Base-by-base conservation (phyloP, 2,113 vertebrate genomes). In the Sturnira hondurensis region DNA sequence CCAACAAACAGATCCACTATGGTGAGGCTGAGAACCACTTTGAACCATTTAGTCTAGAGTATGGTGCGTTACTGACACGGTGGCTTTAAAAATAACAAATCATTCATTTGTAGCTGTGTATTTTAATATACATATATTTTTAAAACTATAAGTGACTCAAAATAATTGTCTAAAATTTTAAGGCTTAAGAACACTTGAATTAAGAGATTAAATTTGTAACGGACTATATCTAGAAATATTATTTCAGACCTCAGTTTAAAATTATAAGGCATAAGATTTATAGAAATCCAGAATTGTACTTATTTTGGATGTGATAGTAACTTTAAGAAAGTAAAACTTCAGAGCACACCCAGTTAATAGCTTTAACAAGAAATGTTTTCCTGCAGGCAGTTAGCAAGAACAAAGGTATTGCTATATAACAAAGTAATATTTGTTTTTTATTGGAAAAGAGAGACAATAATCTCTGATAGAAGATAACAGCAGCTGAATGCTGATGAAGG, bases 401-500 rank as follows among this genome's bases (percentile, higher is more conserved):
- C 90, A 95, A 92, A 90, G 83, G 17, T 83, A 87, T 96, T 97
- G 98, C 67, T 68, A 67, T 65, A 82, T 13, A 28, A 87, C 33
- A 92, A 56, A 95, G 71, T 1, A 56, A 0, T 96, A 92, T 86
- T 96, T 98, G 74, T 96, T 98, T 97, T 85, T 95, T 43, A 95
- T 93, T 93, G 77, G 61, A 84, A 90, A 56, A 97, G 95, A 97
- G 78, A 70, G 65, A 96, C 65, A 90, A 97, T 96, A 96, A 68
- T 96, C 80, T 96, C 86, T 81, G 19, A 31, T 6, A 95, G 78
- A 98, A 63, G 43, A 87, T 95, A 97, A 97, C 93, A 97, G 85
- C 71, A 93, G 61, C 24, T 96, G 95, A 98, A 98, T 97, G 70
- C 73, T 97, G 97, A 97, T 98, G 93, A 98, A 76, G 2, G 63